Percentiles rank a stretch among this genome's conserved stretches.
Conservation (phyloP, 2,113 vertebrate genomes). For the Lagenorhynchus albirostris region DNA sequence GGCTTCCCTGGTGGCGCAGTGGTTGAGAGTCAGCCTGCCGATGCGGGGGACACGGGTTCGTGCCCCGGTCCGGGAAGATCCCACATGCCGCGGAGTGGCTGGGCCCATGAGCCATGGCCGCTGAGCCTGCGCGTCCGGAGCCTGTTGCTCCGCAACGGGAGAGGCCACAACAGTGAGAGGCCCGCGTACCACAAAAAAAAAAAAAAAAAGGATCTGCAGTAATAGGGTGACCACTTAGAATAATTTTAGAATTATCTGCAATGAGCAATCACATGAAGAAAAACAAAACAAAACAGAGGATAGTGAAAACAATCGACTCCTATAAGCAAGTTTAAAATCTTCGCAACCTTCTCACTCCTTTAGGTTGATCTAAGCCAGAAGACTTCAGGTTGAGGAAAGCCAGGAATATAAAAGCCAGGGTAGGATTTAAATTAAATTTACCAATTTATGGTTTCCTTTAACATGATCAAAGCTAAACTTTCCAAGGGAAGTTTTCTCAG, state of each 20-base stretch:
- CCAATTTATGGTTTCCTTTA: slow-evolving; percentile 37
- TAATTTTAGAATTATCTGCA: not conserved
- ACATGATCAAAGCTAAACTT: slow-evolving; percentile 43
- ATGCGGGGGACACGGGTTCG: too few species aligned
- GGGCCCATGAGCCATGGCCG: too few species aligned
- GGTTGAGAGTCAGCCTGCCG: too few species aligned
- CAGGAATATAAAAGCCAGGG: slow-evolving; percentile 21
- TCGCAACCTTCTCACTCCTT: not conserved
- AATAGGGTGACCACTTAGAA: not conserved
- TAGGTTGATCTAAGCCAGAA: not conserved
- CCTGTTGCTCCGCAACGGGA: too few species aligned
- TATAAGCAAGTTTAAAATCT: not conserved
- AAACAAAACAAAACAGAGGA: not conserved
- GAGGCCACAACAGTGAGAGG: too few species aligned
- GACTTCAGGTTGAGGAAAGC: slow-evolving; percentile 1
- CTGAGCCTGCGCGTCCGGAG: too few species aligned
- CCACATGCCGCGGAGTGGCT: too few species aligned
- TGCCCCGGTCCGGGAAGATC: too few species aligned
- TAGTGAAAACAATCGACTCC: not conserved
- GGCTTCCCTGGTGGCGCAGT: too few species aligned
- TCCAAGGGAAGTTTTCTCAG: not conserved
- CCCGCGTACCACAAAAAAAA: too few species aligned
- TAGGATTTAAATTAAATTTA: slow-evolving; percentile 39
- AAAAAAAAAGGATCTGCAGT: not conserved
- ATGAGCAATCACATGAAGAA: not conserved